These are phyloP conservation scores for Stenopsyche tienmushanensis DNA, from an alignment of 1,140 invertebrate species.

Conservation along the genomic window DNA sequence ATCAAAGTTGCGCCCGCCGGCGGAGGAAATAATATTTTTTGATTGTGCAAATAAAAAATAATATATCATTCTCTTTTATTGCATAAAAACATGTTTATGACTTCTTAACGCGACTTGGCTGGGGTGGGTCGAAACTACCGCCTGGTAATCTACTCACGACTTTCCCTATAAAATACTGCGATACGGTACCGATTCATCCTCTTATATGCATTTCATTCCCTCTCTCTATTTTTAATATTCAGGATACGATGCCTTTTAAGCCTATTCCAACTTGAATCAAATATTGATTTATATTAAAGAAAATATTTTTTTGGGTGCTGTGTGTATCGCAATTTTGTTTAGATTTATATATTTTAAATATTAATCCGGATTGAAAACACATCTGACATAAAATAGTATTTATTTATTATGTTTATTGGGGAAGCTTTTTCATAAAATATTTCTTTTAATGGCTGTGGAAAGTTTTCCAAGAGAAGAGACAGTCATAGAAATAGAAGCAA, in stretches of 20 bases:
- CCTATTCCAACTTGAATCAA: too few relatives aligned
- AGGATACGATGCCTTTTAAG: too few relatives aligned
- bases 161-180: constrained; percentile 24
- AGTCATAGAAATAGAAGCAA: constrained; percentile 32
- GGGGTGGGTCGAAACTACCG: constrained; percentile 1
- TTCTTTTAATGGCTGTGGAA: neutral
- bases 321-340: neutral
- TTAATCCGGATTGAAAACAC: neutral
- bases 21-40: constrained; percentile 36
- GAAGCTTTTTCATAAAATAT: neutral
- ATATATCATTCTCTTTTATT: constrained; percentile 40
- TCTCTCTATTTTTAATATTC: too few relatives aligned
- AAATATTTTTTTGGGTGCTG: neutral
- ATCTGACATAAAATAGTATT: too few relatives aligned
- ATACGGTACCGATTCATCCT: neutral
- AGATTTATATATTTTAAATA: neutral
- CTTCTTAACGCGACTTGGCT: constrained; percentile 17
- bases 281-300: neutral
- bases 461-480: constrained; percentile 8
- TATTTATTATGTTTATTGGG: neutral
- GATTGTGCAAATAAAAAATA: constrained; percentile 40
- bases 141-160: constrained; percentile 2
- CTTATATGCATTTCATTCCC: too few relatives aligned
- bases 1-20: constrained; percentile 32
- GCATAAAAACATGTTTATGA: constrained; percentile 41